Conservation (phyloP, 1,140 invertebrate genomes). For the Manduca sexta region DNA sequence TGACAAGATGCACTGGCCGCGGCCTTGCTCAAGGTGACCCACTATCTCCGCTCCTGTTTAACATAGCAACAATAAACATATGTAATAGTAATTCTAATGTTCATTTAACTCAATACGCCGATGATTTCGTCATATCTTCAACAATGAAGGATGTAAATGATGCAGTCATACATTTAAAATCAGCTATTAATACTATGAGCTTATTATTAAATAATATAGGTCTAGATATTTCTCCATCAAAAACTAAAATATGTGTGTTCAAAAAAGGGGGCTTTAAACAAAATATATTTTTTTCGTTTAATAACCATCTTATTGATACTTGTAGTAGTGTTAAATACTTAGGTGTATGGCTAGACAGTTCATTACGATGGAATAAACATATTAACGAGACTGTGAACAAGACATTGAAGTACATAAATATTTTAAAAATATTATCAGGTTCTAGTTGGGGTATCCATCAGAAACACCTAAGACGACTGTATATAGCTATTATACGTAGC, state of each 20-base stretch:
- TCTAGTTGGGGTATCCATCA: constrained; percentile 18
- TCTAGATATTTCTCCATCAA: constrained; percentile 12
- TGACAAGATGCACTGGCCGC: constrained; percentile 10
- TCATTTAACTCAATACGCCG: constrained; percentile 20
- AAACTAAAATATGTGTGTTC: constrained; percentile 23
- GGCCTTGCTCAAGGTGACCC: constrained; percentile 31
- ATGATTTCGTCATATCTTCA: constrained; percentile 20
- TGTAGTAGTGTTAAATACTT: constrained; percentile 17
- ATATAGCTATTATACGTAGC: constrained; percentile 3
- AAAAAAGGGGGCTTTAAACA: constrained; percentile 13
- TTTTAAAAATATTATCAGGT: constrained; percentile 13
- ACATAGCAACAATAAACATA: constrained; percentile 18
- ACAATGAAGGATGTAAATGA: constrained; percentile 8
- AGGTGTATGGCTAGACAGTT: constrained; percentile 19
- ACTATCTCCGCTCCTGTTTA: constrained; percentile 25
- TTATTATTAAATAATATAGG: not conserved
- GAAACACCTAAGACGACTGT: constrained; percentile 13
- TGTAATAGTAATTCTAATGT: constrained; percentile 10
- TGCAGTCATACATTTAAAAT: constrained; percentile 6
- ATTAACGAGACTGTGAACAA: constrained; percentile 6
- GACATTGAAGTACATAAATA: constrained; percentile 11
- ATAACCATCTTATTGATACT: not conserved
- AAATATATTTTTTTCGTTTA: not conserved
- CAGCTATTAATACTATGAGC: not conserved
- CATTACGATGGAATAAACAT: constrained; percentile 14